Conservation (phyloP, 2,797 vertebrate species). For the Avahi laniger region DNA sequence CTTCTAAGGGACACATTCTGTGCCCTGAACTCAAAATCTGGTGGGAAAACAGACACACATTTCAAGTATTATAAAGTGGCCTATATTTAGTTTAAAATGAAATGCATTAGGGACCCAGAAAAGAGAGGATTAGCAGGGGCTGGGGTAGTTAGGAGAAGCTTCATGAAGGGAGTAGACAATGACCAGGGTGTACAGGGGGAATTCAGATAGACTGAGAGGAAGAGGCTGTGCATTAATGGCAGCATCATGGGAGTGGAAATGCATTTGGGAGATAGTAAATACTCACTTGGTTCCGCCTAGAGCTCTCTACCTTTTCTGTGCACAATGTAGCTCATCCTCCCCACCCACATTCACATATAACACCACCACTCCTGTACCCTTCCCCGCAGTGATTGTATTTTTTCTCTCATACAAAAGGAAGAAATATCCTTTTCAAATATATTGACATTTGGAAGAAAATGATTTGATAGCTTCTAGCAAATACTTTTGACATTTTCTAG, state of each 20-base stretch:
- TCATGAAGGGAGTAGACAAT: neutral
- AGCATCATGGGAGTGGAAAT: neutral
- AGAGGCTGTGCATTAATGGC: neutral
- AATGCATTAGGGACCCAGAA: neutral
- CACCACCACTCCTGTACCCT: neutral
- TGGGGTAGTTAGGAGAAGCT: neutral
- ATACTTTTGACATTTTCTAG: neutral
- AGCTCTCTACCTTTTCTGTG: neutral
- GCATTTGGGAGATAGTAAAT: neutral
- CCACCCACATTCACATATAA: neutral
- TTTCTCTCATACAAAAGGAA: slow-evolving; percentile 13
- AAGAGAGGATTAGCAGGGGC: neutral
- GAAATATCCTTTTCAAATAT: neutral
- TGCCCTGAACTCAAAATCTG: neutral
- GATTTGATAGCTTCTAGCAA: neutral
- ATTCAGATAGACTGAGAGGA: neutral
- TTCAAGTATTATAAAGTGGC: neutral
- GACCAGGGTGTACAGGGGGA: neutral
- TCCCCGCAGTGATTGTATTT: neutral
- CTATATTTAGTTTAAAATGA: neutral
- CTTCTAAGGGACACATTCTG: neutral
- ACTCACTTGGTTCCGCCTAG: neutral
- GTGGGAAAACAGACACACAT: neutral
- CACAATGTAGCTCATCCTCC: no score
- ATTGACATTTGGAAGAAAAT: neutral